Base-by-base conservation (phyloP, 1,140 invertebrate species). In the Drosophila littoralis region DNA sequence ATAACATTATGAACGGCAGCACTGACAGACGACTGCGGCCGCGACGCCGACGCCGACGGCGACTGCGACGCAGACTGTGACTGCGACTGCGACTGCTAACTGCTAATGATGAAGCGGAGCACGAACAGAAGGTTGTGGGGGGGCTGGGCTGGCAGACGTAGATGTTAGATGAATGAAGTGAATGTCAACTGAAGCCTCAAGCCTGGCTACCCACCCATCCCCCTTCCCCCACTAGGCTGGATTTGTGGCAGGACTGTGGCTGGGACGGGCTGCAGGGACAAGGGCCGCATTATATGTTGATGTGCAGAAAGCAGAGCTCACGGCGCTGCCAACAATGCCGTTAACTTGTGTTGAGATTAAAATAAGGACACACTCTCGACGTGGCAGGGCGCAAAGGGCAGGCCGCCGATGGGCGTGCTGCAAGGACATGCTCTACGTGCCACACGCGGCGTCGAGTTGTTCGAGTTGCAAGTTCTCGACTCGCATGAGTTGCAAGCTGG, bases 321-420 rank as follows among this genome's bases (percentile, higher is more conserved):
- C 69, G 78, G 79, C 73, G 82, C 83, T 83, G 79, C 76, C 83
- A 88, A 86, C 82, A 86, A 86, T 88, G 82, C 82, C 81, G 82
- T 86, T 88, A 86, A 86, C 82, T 86, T 86, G 82, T 89, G 84
- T 88, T 65, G 83, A 89, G 83, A 88, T 88, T 88, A 88, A 88
- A 89, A 88, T 88, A 88, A 88, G 83, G 80, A 88, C 83, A 88
- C 4, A 28, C 22, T 28, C 84, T 83, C 79, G 48, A 7, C 42
- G 13, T 33, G 22, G 32, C 42, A 36, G 6, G 7, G 22, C 28
- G 42, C 28, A 33, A 45, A 59, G 57, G 54, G 17, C 42, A 45
- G n/a, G 0, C 22, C 22, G 22, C 22, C 22, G 4, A 28, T 28
- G 4, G 22, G 22, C 22, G 22, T 28, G 22, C 22, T 28, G 22